These are phyloP conservation scores for Sebastes umbrosus DNA, from an alignment of 2,797 vertebrate species.

Conservation along the genomic window DNA sequence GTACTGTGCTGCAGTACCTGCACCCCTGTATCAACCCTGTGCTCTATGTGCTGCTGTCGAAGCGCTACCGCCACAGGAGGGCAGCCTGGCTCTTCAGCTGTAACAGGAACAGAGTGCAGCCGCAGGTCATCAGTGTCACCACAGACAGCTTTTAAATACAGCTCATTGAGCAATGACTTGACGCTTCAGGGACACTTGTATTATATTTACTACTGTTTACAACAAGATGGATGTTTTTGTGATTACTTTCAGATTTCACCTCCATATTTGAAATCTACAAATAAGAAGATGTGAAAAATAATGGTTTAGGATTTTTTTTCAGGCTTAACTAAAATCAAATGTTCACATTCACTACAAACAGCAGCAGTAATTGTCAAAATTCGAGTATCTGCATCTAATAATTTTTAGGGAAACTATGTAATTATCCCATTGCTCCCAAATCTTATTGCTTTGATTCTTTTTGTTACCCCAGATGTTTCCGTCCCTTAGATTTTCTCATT, in stretches of 20 bases:
- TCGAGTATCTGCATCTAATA: background rate
- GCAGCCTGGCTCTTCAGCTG: conserved; percentile 69
- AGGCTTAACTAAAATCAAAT: background rate
- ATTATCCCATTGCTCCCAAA: background rate
- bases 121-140: conserved; percentile 68
- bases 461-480: background rate
- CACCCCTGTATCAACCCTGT: conserved; percentile 79
- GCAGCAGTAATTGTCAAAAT: background rate
- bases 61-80: conserved; percentile 73
- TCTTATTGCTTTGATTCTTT: background rate
- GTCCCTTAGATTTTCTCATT: background rate
- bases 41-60: conserved; percentile 80
- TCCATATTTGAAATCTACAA: background rate
- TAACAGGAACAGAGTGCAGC: conserved; percentile 73
- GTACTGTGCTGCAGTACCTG: conserved; percentile 79
- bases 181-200: background rate
- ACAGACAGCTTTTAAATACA: conserved; percentile 69
- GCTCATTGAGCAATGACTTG: background rate
- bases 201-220: background rate
- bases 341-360: background rate
- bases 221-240: background rate
- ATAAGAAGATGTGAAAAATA: background rate
- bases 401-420: background rate
- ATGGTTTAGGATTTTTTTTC: background rate
- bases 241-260: background rate